phyloP scores from a whole-genome alignment of 1,140 invertebrate genomes.

The Heliconius hewitsoni region DNA sequence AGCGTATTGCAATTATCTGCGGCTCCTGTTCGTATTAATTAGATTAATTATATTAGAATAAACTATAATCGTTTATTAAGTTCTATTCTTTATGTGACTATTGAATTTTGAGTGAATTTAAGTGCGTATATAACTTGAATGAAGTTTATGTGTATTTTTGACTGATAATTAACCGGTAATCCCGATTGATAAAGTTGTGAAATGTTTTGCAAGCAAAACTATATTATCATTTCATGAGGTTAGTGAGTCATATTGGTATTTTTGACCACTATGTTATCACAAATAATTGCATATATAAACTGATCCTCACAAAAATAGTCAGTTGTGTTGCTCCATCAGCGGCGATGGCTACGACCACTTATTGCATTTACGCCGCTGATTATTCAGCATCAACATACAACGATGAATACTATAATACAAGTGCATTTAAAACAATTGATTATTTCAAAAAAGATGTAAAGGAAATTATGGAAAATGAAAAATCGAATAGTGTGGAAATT shows the following conservation, averaged over 20 bases:
- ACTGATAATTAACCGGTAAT: neutral
- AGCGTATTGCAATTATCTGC: too few relatives aligned
- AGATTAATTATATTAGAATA: neutral
- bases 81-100: neutral
- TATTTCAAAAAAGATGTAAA: slow-evolving; percentile 42
- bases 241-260: neutral
- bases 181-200: neutral
- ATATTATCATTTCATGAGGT: neutral
- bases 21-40: too few relatives aligned
- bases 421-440: slow-evolving; percentile 40
- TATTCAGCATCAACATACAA: slow-evolving; percentile 40
- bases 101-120: neutral
- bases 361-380: slow-evolving; percentile 46
- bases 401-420: slow-evolving; percentile 36
- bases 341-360: slow-evolving; percentile 3
- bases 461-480: slow-evolving; percentile 34
- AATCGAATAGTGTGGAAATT: neutral
- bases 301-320: neutral
- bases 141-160: too few relatives aligned
- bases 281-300: neutral
- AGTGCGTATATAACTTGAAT: too few relatives aligned
- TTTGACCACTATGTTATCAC: neutral
- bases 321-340: neutral
- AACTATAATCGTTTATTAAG: too few relatives aligned
- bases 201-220: neutral